These are phyloP conservation scores for Tamias sibiricus DNA, from an alignment of 2,113 vertebrate species.

Conservation along the genomic window DNA sequence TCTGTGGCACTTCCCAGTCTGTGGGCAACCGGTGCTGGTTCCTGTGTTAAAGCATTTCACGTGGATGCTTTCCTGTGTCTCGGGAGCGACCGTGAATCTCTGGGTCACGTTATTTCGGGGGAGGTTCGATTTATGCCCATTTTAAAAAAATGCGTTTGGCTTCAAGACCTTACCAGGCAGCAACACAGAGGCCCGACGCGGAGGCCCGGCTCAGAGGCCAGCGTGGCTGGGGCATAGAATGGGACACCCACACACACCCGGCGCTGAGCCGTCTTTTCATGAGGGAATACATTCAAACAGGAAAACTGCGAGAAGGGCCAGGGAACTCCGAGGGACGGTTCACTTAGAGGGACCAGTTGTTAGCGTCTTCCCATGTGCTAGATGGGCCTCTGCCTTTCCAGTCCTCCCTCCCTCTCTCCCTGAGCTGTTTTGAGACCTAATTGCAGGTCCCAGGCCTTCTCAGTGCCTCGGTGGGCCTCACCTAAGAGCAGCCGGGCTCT, in stretches of 20 bases:
- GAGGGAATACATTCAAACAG: not conserved
- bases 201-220: not conserved
- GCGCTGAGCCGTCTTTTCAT: not conserved
- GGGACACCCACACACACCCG: not conserved
- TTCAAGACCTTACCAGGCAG: not conserved
- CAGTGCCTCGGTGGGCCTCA: accelerated
- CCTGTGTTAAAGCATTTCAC: not conserved
- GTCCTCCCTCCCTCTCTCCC: not conserved
- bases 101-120: not conserved
- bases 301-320: not conserved
- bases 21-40: not conserved
- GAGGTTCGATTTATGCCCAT: not conserved
- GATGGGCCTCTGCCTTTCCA: not conserved
- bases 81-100: not conserved
- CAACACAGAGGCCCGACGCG: not conserved
- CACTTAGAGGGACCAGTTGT: accelerated
- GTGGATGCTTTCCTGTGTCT: not conserved
- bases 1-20: accelerated
- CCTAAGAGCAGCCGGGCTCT: not conserved
- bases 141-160: not conserved
- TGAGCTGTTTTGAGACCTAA: not conserved
- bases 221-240: not conserved
- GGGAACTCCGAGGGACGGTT: accelerated
- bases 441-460: not conserved
- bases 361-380: not conserved